Base-by-base conservation (phyloP, 2,113 vertebrate genomes). In the Irena cyanogastra region DNA sequence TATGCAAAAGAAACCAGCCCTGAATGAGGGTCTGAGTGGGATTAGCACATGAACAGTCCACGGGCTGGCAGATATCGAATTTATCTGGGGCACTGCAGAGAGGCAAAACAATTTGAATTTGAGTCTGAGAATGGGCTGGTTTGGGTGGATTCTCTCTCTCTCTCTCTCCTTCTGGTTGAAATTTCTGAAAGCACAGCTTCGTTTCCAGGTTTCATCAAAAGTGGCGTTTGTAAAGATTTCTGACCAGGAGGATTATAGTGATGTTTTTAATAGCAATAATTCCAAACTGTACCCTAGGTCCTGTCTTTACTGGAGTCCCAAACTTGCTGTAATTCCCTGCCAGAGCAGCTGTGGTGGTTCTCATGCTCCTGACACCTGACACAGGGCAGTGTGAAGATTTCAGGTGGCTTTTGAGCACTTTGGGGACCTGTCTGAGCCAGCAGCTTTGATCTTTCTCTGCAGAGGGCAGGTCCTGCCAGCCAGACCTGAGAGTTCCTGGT, bases 1-100 rank as follows among this genome's bases (percentile, higher is more conserved):
- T 87, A 92, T 89, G 96, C 93, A 91, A 87, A 92, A 72, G 86
- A 77, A 64, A 77, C 2, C 76, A 61, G 89, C 68, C 83, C 4
- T 89, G 91, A 89, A 91, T 92, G 83, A 87, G 86, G n/a, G 71
- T 16, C 91, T 77, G 93, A 56, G 93, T 70, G 45, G 56, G 89
- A 91, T 95, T 92, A 93, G 94, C 96, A 93, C 94, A 94, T 92
- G 90, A 94, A 91, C 94, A 92, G 79, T 76, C 69, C 11, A 3
- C 6, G 23, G 61, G 76, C 91, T 95, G 96, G 82, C 94, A 95
- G 89, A 88, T 71, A 85, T 0, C 9, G 5, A 64, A 76, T 91
- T 93, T 89, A 84, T 87, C 85, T 76, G 75, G 66, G 75, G 45
- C 8, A 0, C 20, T 54, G 72, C 81, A 78, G 69, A 84, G 85